A percentile compares a stretch with the other conserved stretches of the same genome.
Evolutionary conservation across 2,113 vertebrate genomes (phyloP).

Genomic region (Danionella cerebrum): DNA sequence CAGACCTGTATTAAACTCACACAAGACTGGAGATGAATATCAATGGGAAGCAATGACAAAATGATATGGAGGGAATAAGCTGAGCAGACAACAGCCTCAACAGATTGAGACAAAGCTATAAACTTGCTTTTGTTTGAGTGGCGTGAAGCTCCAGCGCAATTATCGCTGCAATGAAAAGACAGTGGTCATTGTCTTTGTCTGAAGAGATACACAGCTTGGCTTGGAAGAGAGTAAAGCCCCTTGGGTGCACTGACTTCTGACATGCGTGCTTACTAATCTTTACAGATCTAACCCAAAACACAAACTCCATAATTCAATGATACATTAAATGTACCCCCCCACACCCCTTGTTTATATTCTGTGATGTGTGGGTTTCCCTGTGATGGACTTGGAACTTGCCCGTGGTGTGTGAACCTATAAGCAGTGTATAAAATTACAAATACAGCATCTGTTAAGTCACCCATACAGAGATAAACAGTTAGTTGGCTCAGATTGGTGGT

Average conservation of each 20-base stretch:
- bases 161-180: constrained; percentile 2
- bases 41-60: constrained; percentile 9
- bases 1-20: neutral
- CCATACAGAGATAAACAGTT: no score
- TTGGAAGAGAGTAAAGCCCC: constrained; percentile 30
- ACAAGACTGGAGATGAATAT: neutral
- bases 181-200: constrained; percentile 11
- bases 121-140: constrained; percentile 19
- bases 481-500: no score
- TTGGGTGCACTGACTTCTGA: constrained; percentile 56
- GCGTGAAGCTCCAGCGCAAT: constrained; percentile 11
- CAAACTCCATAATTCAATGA: no score
- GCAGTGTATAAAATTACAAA: no score
- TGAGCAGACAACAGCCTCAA: neutral
- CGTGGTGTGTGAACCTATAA: no score
- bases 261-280: constrained; percentile 50
- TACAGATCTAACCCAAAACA: no score
- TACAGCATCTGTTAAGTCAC: no score
- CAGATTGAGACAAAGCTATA: constrained; percentile 1
- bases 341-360: no score
- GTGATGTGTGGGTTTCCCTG: no score
- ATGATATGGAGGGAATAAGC: neutral
- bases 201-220: constrained; percentile 25
- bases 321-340: no score
- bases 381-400: no score